phyloP scores from a whole-genome alignment of 2,888 invertebrate species.

The Hetaerina titia region DNA sequence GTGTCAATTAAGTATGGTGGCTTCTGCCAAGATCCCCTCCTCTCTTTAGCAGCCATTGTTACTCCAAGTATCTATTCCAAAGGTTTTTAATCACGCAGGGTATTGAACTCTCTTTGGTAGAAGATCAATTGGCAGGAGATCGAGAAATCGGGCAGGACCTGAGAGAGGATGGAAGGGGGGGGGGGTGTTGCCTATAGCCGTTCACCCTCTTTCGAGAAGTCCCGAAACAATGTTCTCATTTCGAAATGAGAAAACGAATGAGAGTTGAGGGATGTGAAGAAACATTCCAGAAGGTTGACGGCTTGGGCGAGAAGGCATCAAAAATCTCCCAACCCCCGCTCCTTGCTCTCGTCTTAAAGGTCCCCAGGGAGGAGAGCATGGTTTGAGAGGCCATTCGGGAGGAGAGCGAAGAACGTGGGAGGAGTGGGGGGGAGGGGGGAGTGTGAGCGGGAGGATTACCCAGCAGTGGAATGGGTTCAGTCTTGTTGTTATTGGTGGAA shows the following conservation, averaged over 20 bases:
- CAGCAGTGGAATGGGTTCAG: neutral
- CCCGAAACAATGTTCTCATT: neutral
- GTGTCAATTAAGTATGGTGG: too few relatives aligned
- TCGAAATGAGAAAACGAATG: too few relatives aligned
- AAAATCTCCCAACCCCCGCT: too few relatives aligned
- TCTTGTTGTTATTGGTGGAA: slow-evolving; percentile 13
- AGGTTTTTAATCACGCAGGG: neutral
- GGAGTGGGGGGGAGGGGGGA: neutral
- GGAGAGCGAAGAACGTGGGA: neutral
- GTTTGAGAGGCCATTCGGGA: neutral
- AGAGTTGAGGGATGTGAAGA: too few relatives aligned
- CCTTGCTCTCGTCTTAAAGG: too few relatives aligned
- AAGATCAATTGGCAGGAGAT: neutral
- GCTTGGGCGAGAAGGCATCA: too few relatives aligned
- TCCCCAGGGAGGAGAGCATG: too few relatives aligned
- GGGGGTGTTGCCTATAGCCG: neutral
- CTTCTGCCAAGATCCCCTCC: too few relatives aligned
- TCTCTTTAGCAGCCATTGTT: too few relatives aligned
- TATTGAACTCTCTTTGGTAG: neutral
- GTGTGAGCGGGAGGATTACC: neutral
- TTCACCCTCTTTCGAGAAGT: neutral
- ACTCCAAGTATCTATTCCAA: neutral
- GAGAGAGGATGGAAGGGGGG: neutral
- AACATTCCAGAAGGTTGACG: too few relatives aligned
- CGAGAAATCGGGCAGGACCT: neutral